Base-by-base conservation (phyloP, 2,888 invertebrate species). In the Nezara viridula region DNA sequence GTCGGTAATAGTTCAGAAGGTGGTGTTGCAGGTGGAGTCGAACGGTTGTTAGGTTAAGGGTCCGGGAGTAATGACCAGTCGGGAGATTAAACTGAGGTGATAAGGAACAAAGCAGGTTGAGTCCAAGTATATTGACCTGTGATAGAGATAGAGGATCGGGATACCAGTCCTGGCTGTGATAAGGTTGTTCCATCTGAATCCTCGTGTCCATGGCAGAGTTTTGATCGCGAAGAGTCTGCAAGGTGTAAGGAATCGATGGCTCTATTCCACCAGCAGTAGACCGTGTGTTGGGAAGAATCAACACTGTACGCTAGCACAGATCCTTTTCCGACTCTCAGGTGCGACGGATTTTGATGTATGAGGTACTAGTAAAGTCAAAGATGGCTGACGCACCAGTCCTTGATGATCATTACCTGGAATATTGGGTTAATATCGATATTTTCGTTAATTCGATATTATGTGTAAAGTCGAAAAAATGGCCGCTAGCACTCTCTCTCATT, bases 21-120 rank as follows among this genome's bases (percentile, higher is more conserved):
- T 44, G 4, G 21, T n/a, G 37, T 6, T 37, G 32, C 32, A 73
- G 66, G 32, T 37, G 37, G 5, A 73, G 32, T 37, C 14, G 27
- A 37, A 73, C 12, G 32, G 66, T 44, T 44, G 44, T 37, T 37
- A 73, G 66, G 32, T 37, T 73, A 37, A 73, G 66, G 66, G 4
- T 4, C 66, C 37, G 66, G 19, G 66, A 73, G 66, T 73, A 73
- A 73, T 73, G 66, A 73, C 66, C 66, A 73, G 66, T 5, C 21
- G 37, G 27, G 66, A 73, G 66, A 73, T 73, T 73, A 37, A 37
- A 73, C 66, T 73, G 32, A 73, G 37, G 19, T 37, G 66, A 73
- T 73, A 73, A 37, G 66, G 37, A 37, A 37, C 66, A 73, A 73
- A 73, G 66, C 66, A 73, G 16, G 32, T 37, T 21, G 66, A 37